Percentiles rank a stretch among this genome's conserved stretches.
Evolutionary conservation across 2,797 vertebrate genomes (phyloP).

Genomic region (Galaxias olidus): DNA sequence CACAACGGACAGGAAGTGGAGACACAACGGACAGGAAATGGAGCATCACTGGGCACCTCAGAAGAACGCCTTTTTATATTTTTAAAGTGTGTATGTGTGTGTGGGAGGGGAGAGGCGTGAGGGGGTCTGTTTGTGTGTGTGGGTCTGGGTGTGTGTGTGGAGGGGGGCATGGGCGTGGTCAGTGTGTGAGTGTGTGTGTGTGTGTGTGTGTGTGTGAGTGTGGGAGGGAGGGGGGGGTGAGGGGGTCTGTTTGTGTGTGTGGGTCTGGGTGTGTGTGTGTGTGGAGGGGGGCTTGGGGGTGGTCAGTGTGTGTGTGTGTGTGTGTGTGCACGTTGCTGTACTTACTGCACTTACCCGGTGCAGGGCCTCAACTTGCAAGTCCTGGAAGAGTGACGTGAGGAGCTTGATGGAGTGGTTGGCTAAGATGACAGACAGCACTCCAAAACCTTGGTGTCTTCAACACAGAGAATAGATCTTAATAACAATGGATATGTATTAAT

Average conservation of each 20-base stretch:
- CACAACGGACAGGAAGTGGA: not conserved
- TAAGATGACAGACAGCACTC: constrained; percentile 92
- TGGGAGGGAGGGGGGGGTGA: no score
- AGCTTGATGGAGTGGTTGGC: constrained; percentile 96
- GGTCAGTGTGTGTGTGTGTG: no score
- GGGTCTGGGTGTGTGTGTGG: not conserved
- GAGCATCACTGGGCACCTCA: not conserved
- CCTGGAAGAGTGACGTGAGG: constrained; percentile 94
- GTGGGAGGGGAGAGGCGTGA: no score
- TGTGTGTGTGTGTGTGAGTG: no score
- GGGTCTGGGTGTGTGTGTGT: no score
- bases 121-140: no score
- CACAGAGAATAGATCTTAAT: not conserved
- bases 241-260: no score
- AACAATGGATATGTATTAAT: no score
- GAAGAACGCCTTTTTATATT: no score
- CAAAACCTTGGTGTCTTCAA: constrained; percentile 93
- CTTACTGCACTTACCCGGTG: constrained; percentile 80
- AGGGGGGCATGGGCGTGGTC: no score
- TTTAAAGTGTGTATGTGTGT: no score
- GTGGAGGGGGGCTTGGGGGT: no score
- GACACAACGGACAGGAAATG: not conserved
- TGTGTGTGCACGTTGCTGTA: not conserved
- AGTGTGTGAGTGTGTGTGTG: not conserved
- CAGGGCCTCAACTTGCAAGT: constrained; percentile 94